These are phyloP conservation scores for Notospermus geniculatus DNA, from an alignment of 1,140 invertebrate species.

Conservation along the genomic window DNA sequence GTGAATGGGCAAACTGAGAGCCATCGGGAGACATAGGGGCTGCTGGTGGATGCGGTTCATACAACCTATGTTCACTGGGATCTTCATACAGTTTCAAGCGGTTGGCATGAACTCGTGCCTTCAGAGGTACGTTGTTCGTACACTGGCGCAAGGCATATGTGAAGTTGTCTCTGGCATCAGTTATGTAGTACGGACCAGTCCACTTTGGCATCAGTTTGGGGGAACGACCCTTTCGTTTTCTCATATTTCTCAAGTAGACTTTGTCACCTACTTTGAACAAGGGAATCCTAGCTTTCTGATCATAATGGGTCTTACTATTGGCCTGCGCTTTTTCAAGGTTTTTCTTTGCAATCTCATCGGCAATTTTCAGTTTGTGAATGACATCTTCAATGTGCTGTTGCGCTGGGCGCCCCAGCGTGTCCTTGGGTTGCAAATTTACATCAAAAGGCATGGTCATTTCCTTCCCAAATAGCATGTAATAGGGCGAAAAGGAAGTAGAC, in stretches of 20 bases:
- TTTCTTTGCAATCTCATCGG: constrained; percentile 13
- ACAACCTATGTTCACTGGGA: too few relatives aligned
- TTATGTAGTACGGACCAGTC: constrained; percentile 19
- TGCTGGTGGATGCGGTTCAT: too few relatives aligned
- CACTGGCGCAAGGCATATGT: too few relatives aligned
- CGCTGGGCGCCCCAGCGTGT: background rate
- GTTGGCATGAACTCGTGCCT: too few relatives aligned
- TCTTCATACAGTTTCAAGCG: too few relatives aligned
- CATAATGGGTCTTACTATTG: constrained; percentile 14
- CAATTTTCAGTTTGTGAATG: constrained; percentile 10
- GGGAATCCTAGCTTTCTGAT: constrained; percentile 9
- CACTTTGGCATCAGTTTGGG: constrained; percentile 15
- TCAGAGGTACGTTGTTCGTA: too few relatives aligned
- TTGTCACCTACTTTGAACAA: constrained; percentile 5
- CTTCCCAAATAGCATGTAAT: constrained; percentile 18
- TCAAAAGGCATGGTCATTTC: constrained; percentile 22
- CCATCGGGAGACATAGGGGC: too few relatives aligned
- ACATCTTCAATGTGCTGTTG: constrained; percentile 12
- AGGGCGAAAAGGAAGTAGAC: constrained; percentile 18
- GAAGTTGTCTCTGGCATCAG: constrained; percentile 1
- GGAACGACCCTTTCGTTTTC: background rate
- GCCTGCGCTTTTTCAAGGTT: constrained; percentile 15
- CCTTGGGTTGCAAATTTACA: constrained; percentile 10
- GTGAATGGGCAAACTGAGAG: too few relatives aligned
- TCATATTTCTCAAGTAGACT: constrained; percentile 11